Base-by-base conservation (phyloP, 1,140 invertebrate genomes). In the Thrips palmi region DNA sequence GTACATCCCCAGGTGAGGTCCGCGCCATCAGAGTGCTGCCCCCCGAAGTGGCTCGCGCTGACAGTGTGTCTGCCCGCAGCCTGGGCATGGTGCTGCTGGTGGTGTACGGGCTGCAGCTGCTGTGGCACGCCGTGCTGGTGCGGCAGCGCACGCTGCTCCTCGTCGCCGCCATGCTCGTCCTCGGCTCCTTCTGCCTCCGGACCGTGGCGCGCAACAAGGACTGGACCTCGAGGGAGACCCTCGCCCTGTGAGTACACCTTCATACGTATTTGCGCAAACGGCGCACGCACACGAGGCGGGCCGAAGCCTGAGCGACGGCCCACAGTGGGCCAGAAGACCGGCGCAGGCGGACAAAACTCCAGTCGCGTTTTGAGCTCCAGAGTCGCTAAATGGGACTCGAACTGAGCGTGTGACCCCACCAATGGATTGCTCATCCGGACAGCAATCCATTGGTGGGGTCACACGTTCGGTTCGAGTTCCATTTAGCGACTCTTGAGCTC, bases 1-100 rank as follows among this genome's bases (percentile, higher is more conserved):
- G 1, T 91, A 89, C 54, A 78, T 85, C 49, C 84, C 85, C 20
- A 89, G 83, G 77, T 80, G 63, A 63, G 14, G n/a, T 34, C 25
- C 24, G 21, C 31, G 2, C 36, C 30, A 19, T 32, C 14, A 32
- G 30, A 15, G 30, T 32, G 19, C 5, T 11, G 30, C 19, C 4
- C 19, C 14, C 15, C 15, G 15, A 15, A 32, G 15, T 32, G 11
- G 19, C 4, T 18, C 10, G n/a, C 30, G 4, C 30, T 15, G 14
- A 32, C n/a, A 37, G 18, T 3, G 32, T 49, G 43, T 53, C 41
- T 28, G 20, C 45, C 64, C 64, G 2, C 60, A 80, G 77, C 48
- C 58, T 78, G 37, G 77, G 77, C 1, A 74, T 66, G 50, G 65
- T 71, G 21, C 55, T 77, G 29, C 53, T 76, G 21, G 61, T 71